Conservation (phyloP, 2,797 vertebrate species). For the Clamator glandarius region DNA sequence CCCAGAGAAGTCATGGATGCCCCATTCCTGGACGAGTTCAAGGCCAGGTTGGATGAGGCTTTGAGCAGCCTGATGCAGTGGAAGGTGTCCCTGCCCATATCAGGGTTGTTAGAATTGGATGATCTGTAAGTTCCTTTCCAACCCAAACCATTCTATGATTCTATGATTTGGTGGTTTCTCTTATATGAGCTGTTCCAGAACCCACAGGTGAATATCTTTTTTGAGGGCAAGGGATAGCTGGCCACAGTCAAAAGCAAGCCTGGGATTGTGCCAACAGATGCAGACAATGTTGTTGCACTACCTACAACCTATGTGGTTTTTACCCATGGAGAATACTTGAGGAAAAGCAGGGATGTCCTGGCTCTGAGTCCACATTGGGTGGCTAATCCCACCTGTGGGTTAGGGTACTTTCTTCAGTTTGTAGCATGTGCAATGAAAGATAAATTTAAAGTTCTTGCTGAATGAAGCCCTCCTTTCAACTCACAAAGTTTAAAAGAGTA, state of each 20-base stretch:
- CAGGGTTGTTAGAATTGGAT: too few species aligned
- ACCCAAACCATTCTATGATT: too few species aligned
- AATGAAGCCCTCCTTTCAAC: neutral
- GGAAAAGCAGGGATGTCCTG: neutral
- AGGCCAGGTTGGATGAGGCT: too few species aligned
- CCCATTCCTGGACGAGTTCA: too few species aligned
- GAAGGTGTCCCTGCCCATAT: too few species aligned
- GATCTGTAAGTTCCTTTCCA: too few species aligned
- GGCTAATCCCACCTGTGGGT: neutral
- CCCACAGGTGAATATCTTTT: fast-evolving
- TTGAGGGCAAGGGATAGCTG: neutral
- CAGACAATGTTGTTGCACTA: neutral
- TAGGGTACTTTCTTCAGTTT: neutral
- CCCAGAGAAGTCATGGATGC: too few species aligned
- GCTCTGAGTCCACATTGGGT: neutral
- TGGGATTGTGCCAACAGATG: neutral
- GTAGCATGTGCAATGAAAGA: neutral
- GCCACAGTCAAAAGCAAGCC: neutral
- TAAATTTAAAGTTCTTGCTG: neutral
- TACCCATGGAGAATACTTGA: neutral
- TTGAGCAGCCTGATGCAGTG: too few species aligned
- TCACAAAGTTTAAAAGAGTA: neutral
- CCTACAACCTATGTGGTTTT: neutral
- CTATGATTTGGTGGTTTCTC: neutral
- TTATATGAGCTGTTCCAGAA: neutral